These are phyloP conservation scores for Plagodis pulveraria DNA, from an alignment of 2,888 invertebrate genomes.

Conservation along the genomic window DNA sequence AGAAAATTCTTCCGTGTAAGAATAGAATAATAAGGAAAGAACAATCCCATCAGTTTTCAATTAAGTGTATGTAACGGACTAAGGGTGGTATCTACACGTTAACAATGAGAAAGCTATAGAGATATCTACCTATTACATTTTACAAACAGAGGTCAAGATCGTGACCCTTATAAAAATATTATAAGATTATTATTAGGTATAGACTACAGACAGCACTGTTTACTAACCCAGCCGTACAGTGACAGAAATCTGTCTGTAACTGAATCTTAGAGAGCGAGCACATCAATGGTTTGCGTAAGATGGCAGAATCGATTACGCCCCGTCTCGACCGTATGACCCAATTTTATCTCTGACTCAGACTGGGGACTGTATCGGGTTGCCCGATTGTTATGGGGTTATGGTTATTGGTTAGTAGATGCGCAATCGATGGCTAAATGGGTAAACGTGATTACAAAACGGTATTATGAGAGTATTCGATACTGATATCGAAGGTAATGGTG, in stretches of 20 bases:
- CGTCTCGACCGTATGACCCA: conserved; percentile 74
- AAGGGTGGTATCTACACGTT: too few relatives aligned
- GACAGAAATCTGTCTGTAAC: not conserved
- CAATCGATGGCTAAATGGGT: conserved; percentile 10
- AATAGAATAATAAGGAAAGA: too few relatives aligned
- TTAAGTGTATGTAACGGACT: too few relatives aligned
- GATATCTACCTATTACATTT: too few relatives aligned
- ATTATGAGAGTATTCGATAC: not conserved
- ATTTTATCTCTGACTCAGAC: conserved; percentile 53
- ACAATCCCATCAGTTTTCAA: too few relatives aligned
- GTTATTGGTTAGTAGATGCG: conserved; percentile 28
- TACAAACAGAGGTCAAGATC: too few relatives aligned
- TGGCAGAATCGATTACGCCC: conserved; percentile 69
- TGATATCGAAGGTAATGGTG: too few relatives aligned
- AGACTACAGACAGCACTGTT: not conserved
- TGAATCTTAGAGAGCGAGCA: conserved; percentile 4
- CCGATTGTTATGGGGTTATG: conserved; percentile 21
- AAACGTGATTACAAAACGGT: conserved; percentile 5
- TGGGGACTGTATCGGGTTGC: conserved; percentile 26
- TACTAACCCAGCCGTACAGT: not conserved
- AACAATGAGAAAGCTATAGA: too few relatives aligned
- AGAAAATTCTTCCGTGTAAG: too few relatives aligned
- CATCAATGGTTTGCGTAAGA: conserved; percentile 55
- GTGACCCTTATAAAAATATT: too few relatives aligned
- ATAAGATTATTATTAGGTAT: not conserved